These are phyloP conservation scores for Mungos mungo DNA, from an alignment of 2,113 vertebrate species.

Conservation along the genomic window DNA sequence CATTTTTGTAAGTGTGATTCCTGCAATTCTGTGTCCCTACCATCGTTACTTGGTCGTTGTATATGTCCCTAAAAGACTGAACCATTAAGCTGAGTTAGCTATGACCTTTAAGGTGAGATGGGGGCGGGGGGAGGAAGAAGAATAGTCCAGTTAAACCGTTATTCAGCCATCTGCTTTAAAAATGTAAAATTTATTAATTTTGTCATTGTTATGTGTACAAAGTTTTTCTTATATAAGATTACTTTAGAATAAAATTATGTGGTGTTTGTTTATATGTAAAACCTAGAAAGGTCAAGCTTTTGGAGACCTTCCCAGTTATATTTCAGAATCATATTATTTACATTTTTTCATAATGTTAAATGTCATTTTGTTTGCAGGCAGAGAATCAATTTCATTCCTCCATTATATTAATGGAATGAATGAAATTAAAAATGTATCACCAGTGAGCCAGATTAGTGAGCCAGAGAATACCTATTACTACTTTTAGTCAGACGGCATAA, in stretches of 20 bases:
- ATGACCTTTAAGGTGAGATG: conserved; percentile 10
- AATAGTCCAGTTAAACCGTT: neutral
- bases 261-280: neutral
- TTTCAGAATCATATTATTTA: neutral
- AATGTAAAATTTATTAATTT: neutral
- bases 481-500: neutral
- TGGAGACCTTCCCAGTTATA: neutral
- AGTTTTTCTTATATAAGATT: neutral
- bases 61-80: neutral
- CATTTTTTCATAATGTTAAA: neutral
- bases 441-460: neutral
- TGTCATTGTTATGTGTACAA: neutral
- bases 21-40: neutral
- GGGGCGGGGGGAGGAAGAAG: neutral
- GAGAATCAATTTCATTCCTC: neutral
- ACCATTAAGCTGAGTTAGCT: neutral
- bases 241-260: neutral
- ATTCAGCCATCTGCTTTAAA: neutral
- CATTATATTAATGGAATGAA: neutral
- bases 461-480: neutral
- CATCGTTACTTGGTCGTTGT: neutral
- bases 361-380: conserved; percentile 21
- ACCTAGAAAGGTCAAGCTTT: neutral
- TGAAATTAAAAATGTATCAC: neutral
- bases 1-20: neutral